Conservation (phyloP, 1,140 invertebrate genomes). For the Apis dorsata region DNA sequence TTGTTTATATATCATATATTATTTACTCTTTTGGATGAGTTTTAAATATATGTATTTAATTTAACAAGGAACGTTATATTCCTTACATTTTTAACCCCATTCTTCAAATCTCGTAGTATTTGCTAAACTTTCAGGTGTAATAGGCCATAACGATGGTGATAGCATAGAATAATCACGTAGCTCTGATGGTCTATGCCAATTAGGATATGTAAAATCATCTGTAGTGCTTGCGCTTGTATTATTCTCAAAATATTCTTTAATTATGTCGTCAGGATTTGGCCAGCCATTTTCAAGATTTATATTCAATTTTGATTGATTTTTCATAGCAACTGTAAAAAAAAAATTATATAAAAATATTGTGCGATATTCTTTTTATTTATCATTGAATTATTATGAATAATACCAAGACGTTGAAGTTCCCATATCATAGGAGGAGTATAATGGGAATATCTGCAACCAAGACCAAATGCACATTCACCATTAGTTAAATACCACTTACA, state of each 20-base stretch:
- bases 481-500: conserved; percentile 81
- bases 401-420: conserved; percentile 81
- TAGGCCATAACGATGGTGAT: conserved; percentile 82
- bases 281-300: conserved; percentile 19
- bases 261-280: conserved; percentile 66
- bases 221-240: conserved; percentile 35
- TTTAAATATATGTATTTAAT: not conserved
- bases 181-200: conserved; percentile 80
- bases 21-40: not conserved
- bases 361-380: not conserved
- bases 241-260: conserved; percentile 70
- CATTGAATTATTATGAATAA: conserved; percentile 24
- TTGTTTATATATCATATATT: not conserved
- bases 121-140: conserved; percentile 80
- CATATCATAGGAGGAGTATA: conserved; percentile 82
- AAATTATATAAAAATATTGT: not conserved
- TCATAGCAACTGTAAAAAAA: conserved; percentile 66
- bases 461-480: conserved; percentile 83
- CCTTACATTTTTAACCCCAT: conserved; percentile 78
- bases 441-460: conserved; percentile 84
- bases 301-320: conserved; percentile 31
- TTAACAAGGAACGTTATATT: not conserved
- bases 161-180: conserved; percentile 80
- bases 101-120: conserved; percentile 76
- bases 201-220: conserved; percentile 57